Conservation (phyloP, 2,888 invertebrate species). For the Xylota segnis region DNA sequence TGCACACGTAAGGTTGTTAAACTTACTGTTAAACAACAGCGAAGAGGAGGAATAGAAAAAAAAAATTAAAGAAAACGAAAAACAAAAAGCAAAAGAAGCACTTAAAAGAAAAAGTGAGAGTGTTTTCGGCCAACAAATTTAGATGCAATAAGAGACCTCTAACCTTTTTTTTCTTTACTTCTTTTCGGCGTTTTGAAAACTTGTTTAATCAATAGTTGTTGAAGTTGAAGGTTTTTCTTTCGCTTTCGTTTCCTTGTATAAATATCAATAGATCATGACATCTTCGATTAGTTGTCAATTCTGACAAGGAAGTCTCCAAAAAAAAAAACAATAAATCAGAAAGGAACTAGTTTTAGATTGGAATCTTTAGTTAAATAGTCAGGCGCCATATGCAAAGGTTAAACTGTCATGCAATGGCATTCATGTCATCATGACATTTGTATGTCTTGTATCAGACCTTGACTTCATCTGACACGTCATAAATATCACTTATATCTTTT, state of each 20-base stretch:
- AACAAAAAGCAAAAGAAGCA: constrained; percentile 9
- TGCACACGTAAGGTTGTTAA: constrained; percentile 60
- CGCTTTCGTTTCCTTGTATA: not conserved
- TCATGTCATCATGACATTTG: not conserved
- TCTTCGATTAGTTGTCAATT: constrained; percentile 2
- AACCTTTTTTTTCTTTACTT: constrained; percentile 23
- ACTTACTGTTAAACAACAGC: constrained; percentile 30
- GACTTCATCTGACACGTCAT: not conserved
- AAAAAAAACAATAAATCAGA: not conserved
- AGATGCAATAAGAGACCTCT: constrained; percentile 34
- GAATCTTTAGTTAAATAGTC: not conserved
- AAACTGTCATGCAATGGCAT: not conserved
- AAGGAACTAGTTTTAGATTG: not conserved
- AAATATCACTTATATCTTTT: too few relatives aligned
- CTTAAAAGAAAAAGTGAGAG: constrained; percentile 47
- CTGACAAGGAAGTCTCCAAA: not conserved
- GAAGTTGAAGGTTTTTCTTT: constrained; percentile 4
- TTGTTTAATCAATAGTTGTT: constrained; percentile 49
- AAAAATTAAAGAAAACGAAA: constrained; percentile 2
- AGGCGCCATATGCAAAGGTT: not conserved
- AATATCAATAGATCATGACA: not conserved
- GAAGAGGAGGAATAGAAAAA: constrained; percentile 5
- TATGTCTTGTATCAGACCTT: not conserved
- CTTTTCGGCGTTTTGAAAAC: not conserved
- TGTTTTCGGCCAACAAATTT: constrained; percentile 29